Conservation (phyloP, 2,888 invertebrate genomes). For the Lepidochitona cinerea region DNA sequence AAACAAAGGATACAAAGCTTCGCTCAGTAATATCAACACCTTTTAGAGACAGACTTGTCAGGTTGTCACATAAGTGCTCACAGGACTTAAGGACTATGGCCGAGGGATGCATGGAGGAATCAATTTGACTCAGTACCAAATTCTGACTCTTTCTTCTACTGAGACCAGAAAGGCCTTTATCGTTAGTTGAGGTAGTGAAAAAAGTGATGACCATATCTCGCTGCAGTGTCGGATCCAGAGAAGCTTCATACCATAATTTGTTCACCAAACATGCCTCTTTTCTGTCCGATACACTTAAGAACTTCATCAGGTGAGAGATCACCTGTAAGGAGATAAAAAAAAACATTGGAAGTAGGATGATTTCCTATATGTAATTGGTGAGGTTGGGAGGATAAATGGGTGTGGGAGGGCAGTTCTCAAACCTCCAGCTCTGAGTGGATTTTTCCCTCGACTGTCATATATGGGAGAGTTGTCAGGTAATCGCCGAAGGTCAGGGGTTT, state of each 20-base stretch:
- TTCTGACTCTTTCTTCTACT: constrained; percentile 46
- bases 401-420: too few relatives aligned
- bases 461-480: too few relatives aligned
- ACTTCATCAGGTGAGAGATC: constrained; percentile 61
- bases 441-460: too few relatives aligned
- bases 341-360: too few relatives aligned
- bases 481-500: too few relatives aligned
- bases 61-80: constrained; percentile 43
- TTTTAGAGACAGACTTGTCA: constrained; percentile 58
- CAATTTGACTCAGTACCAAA: constrained; percentile 56
- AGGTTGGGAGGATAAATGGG: too few relatives aligned
- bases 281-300: constrained; percentile 76
- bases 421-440: too few relatives aligned
- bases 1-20: constrained; percentile 54
- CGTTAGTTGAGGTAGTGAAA: constrained; percentile 28
- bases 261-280: constrained; percentile 79
- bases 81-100: constrained; percentile 49
- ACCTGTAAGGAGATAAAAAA: constrained; percentile 55
- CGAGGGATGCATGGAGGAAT: constrained; percentile 47
- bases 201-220: constrained; percentile 74
- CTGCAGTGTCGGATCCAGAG: constrained; percentile 76
- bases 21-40: constrained; percentile 63
- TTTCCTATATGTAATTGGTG: too few relatives aligned
- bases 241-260: constrained; percentile 79
- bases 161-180: constrained; percentile 31